Percentiles rank a stretch among this genome's conserved stretches.
Conservation (phyloP, 2,888 invertebrate species). For the Exocentrus adspersus region DNA sequence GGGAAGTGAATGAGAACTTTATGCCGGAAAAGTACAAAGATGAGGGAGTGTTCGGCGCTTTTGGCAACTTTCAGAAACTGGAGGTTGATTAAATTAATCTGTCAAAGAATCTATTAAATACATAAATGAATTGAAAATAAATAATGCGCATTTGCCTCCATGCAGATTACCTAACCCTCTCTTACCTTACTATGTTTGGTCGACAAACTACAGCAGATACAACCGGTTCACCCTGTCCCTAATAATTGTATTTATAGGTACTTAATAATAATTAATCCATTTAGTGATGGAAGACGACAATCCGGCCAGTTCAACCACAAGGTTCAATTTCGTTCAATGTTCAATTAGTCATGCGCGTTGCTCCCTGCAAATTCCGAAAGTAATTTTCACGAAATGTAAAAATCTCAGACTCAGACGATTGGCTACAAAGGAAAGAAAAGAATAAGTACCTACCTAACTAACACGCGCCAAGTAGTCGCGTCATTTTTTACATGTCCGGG, state of each 20-base stretch:
- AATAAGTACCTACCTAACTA: no score
- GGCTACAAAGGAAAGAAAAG: conserved; percentile 48
- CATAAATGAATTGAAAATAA: not conserved
- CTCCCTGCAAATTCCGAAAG: conserved; percentile 39
- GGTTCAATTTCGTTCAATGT: conserved; percentile 31
- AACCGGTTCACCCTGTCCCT: no score
- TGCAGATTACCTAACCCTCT: no score
- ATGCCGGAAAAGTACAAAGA: conserved; percentile 42
- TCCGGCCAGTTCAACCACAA: not conserved
- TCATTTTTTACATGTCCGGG: no score
- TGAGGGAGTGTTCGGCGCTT: conserved; percentile 50
- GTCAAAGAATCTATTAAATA: no score
- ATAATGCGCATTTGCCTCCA: not conserved
- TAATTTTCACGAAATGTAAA: conserved; percentile 37
- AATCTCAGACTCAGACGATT: conserved; percentile 44
- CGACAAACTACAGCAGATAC: not conserved
- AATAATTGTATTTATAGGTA: no score
- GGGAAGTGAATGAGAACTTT: conserved; percentile 45
- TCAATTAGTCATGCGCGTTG: conserved; percentile 48
- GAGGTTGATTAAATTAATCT: conserved; percentile 50
- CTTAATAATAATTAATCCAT: no score
- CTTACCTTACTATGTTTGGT: no score
- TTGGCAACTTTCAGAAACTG: conserved; percentile 52
- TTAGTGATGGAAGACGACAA: no score
- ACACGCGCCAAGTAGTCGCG: no score